A percentile compares a stretch with the other conserved stretches of the same genome.
These are phyloP conservation scores for Cavia aperea DNA, from an alignment of 2,113 vertebrate species.

Conservation along the genomic window DNA sequence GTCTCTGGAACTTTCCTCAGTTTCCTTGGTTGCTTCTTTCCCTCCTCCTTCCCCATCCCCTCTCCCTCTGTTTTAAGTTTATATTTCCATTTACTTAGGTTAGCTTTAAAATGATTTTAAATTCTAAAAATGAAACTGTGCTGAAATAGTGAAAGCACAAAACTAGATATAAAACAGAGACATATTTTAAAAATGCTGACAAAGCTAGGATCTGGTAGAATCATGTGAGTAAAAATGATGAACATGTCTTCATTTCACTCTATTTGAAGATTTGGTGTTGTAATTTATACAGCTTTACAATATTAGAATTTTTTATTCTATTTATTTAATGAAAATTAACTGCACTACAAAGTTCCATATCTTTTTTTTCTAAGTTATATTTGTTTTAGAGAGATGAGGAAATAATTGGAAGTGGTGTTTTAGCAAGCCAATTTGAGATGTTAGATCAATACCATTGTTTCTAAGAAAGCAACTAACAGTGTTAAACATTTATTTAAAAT, in stretches of 20 bases:
- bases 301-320: neutral
- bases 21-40: neutral
- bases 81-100: neutral
- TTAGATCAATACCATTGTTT: neutral
- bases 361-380: neutral
- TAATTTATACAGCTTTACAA: neutral
- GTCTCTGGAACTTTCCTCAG: neutral
- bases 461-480: neutral
- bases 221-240: neutral
- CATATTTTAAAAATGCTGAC: neutral
- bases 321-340: neutral
- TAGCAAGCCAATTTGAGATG: slow-evolving; percentile 40
- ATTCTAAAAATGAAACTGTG: neutral
- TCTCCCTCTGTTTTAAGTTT: neutral
- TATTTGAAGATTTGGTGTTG: neutral
- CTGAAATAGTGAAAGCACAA: slow-evolving; percentile 44
- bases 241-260: neutral
- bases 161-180: neutral
- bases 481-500: slow-evolving; percentile 16
- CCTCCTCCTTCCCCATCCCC: too few species aligned
- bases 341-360: neutral
- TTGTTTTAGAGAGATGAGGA: neutral
- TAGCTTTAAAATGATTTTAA: neutral
- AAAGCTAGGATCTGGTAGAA: neutral
- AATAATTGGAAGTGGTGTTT: neutral